A percentile compares a stretch with the other conserved stretches of the same genome.
Evolutionary conservation across 2,113 vertebrate genomes (phyloP).

Genomic region (Leptobrachium leishanense): DNA sequence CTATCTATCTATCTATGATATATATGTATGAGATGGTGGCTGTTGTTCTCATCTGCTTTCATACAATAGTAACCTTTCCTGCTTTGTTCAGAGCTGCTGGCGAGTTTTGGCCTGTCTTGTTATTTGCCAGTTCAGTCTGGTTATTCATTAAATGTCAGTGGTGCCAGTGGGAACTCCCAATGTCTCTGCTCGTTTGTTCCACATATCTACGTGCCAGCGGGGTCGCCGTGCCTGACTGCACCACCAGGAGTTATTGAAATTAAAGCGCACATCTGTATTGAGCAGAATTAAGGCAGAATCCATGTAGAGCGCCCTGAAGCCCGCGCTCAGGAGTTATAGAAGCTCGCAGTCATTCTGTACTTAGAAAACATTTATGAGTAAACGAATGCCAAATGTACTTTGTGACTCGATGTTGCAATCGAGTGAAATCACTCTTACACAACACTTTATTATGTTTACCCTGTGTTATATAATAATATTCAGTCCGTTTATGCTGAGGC

Average conservation of each 20-base stretch:
- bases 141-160: slow-evolving; percentile 4
- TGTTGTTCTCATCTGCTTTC: too few species aligned
- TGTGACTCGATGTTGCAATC: background rate
- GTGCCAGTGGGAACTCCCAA: background rate
- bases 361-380: background rate
- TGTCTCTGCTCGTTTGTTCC: background rate
- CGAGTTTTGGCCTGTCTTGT: slow-evolving; percentile 18
- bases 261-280: too few species aligned
- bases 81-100: background rate
- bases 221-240: too few species aligned
- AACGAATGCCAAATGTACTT: background rate
- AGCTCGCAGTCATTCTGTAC: too few species aligned
- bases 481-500: background rate
- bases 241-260: too few species aligned
- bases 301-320: background rate
- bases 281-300: background rate
- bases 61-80: too few species aligned
- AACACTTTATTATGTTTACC: slow-evolving; percentile 13
- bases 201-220: too few species aligned
- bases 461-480: background rate
- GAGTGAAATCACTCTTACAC: background rate
- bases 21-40: too few species aligned
- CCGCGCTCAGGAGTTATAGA: too few species aligned
- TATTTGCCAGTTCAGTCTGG: slow-evolving; percentile 16
- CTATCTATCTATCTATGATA: too few species aligned